A percentile compares a stretch with the other conserved stretches of the same genome.
phyloP scores from a whole-genome alignment of 2,113 vertebrate species.

The Malurus melanocephalus region DNA sequence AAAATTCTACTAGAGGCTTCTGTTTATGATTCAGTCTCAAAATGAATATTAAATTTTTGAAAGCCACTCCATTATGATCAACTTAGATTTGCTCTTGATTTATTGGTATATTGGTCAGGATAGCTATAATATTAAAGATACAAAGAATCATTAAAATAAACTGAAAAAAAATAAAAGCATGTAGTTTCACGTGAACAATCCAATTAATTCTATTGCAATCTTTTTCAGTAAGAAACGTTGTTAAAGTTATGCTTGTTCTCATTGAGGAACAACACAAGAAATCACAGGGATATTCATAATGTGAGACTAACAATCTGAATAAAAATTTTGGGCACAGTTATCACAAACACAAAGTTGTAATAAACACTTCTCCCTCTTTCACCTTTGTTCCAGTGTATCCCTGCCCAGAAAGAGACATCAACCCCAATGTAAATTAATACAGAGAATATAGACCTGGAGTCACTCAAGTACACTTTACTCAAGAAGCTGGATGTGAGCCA shows the following conservation, averaged over 20 bases:
- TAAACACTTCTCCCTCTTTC: not conserved
- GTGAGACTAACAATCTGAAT: not conserved
- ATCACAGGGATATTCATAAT: not conserved
- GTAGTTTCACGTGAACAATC: not conserved
- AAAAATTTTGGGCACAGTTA: not conserved
- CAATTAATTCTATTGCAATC: not conserved
- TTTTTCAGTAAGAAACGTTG: not conserved
- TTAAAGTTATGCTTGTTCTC: not conserved
- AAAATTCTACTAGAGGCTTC: not conserved
- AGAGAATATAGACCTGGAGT: not conserved
- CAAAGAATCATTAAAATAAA: not conserved
- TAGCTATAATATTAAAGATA: not conserved
- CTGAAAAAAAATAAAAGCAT: not conserved
- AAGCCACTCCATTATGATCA: not conserved
- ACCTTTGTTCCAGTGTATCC: not conserved
- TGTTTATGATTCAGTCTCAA: not conserved
- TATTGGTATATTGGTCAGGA: not conserved
- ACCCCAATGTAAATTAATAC: not conserved
- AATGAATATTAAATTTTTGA: not conserved
- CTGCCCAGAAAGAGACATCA: not conserved
- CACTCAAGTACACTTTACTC: not conserved
- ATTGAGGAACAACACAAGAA: not conserved
- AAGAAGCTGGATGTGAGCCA: constrained; percentile 16
- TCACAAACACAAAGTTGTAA: not conserved
- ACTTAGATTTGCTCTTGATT: not conserved